These are phyloP conservation scores for Heliconius sara DNA, from an alignment of 2,888 invertebrate genomes.

Conservation along the genomic window DNA sequence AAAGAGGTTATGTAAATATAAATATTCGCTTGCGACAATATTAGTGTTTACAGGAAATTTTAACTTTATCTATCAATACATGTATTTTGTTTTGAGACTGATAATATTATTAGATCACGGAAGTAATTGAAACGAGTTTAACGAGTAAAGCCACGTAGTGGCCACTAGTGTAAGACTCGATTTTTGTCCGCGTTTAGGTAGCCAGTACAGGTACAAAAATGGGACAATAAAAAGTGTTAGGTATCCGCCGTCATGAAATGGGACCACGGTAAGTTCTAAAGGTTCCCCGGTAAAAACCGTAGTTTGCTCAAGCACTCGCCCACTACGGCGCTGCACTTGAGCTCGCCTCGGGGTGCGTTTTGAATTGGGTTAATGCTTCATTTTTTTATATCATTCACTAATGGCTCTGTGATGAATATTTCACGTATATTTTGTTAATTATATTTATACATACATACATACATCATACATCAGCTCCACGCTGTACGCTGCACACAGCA, in stretches of 20 bases:
- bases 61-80: too few species aligned
- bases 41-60: too few species aligned
- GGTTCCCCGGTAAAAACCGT: slow-evolving; percentile 35
- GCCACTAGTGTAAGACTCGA: too few species aligned
- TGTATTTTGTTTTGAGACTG: too few species aligned
- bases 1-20: too few species aligned
- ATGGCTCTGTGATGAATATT: slow-evolving; percentile 31
- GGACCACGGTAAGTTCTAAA: slow-evolving; percentile 36
- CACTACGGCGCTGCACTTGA: slow-evolving; percentile 35
- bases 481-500: too few species aligned
- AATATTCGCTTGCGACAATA: too few species aligned
- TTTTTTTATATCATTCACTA: slow-evolving; percentile 35
- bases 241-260: slow-evolving; percentile 21
- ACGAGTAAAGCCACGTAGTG: too few species aligned
- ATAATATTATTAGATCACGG: too few species aligned
- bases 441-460: background rate
- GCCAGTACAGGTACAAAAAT: slow-evolving; percentile 23
- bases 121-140: too few species aligned
- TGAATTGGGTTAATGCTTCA: slow-evolving; percentile 57
- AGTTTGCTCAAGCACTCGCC: slow-evolving; percentile 37
- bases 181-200: background rate
- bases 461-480: too few species aligned
- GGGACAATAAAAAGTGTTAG: slow-evolving; percentile 30
- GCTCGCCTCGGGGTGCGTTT: slow-evolving; percentile 44
- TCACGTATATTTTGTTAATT: background rate